A percentile compares a stretch with the other conserved stretches of the same genome.
Conservation (phyloP, 2,113 vertebrate species). For the Chrysochloris asiatica region DNA sequence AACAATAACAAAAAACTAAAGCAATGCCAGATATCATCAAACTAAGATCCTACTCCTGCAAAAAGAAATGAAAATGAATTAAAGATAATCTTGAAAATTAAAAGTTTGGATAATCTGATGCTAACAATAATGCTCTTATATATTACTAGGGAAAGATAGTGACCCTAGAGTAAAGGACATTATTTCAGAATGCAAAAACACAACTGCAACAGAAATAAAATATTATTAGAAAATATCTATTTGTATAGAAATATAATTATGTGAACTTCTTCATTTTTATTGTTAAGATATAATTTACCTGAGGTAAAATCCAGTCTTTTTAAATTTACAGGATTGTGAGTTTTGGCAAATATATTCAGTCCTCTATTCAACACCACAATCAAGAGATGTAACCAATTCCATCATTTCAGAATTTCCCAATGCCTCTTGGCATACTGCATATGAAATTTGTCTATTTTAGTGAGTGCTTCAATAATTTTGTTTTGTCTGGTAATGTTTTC, state of each 20-base stretch:
- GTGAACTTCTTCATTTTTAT: not conserved
- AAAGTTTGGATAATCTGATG: not conserved
- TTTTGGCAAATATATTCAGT: not conserved
- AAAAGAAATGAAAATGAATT: not conserved
- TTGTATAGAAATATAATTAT: not conserved
- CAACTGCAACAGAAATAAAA: too few relatives aligned
- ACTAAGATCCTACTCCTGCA: not conserved
- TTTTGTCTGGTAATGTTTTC: too few relatives aligned
- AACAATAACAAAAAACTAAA: too few relatives aligned
- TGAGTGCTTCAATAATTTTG: too few relatives aligned
- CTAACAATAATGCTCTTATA: fast-evolving
- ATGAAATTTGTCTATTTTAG: too few relatives aligned
- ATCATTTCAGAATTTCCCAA: too few relatives aligned
- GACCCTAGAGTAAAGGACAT: not conserved
- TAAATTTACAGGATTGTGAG: not conserved
- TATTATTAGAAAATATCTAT: too few relatives aligned
- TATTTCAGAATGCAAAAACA: not conserved
- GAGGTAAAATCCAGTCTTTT: not conserved
- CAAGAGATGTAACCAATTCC: not conserved
- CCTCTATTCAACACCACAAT: not conserved
- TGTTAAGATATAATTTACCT: not conserved
- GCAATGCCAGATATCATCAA: not conserved
- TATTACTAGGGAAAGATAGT: not conserved
- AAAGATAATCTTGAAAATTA: not conserved
- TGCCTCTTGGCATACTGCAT: too few relatives aligned